Conservation (phyloP, 1,140 invertebrate genomes). For the Apis cerana region DNA sequence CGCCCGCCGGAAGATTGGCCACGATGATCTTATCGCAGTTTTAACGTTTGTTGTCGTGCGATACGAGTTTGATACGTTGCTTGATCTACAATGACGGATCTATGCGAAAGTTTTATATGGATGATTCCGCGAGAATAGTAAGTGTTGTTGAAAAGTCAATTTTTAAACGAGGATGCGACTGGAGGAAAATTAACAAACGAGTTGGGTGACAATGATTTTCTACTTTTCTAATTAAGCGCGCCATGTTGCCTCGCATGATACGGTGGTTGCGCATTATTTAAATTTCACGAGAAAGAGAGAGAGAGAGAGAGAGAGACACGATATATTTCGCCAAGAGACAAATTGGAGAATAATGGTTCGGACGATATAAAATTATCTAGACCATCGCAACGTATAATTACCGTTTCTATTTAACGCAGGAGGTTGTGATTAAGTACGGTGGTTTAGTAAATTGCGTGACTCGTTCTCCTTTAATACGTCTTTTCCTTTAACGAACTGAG, state of each 20-base stretch:
- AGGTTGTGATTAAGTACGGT: neutral
- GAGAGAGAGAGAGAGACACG: too few relatives aligned
- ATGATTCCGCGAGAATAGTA: too few relatives aligned
- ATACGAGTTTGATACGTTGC: neutral
- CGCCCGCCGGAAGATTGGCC: constrained; percentile 32
- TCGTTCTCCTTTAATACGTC: neutral
- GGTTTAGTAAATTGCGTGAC: neutral
- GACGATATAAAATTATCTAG: neutral
- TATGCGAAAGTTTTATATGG: too few relatives aligned
- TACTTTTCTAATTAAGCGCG: neutral
- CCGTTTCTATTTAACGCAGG: neutral
- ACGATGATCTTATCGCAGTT: constrained; percentile 23
- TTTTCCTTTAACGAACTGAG: neutral
- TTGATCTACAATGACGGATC: too few relatives aligned
- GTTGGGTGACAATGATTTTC: neutral
- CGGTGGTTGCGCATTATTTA: too few relatives aligned
- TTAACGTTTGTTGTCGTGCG: neutral
- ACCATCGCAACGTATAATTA: neutral
- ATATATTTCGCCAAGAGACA: neutral
- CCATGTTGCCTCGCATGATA: neutral
- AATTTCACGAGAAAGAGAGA: too few relatives aligned
- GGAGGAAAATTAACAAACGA: neutral
- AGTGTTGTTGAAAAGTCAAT: too few relatives aligned
- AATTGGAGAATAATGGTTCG: neutral
- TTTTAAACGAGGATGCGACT: too few relatives aligned